phyloP scores from a whole-genome alignment of 2,888 invertebrate genomes.

The Cotesia congregata region DNA sequence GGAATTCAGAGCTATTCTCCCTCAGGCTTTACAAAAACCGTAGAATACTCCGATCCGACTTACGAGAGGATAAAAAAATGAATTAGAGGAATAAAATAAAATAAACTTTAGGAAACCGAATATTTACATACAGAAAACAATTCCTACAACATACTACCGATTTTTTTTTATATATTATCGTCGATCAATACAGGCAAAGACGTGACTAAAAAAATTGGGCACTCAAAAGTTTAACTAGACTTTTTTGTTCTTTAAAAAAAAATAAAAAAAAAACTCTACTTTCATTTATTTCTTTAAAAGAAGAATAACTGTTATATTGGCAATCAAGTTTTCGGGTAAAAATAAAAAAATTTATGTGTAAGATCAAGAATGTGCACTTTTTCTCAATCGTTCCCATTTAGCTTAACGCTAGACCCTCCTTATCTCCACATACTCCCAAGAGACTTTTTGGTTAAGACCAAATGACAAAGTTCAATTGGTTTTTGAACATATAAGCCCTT shows the following conservation, averaged over 20 bases:
- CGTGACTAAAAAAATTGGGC: too few species aligned
- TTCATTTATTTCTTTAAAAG: too few species aligned
- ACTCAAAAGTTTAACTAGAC: too few species aligned
- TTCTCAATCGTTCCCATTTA: too few species aligned
- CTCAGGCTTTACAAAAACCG: neutral
- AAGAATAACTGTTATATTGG: too few species aligned
- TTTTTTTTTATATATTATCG: neutral
- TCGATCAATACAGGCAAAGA: neutral
- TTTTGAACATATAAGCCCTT: neutral
- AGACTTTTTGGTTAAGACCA: neutral
- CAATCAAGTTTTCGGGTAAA: too few species aligned
- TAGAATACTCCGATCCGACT: neutral
- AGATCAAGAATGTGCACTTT: too few species aligned
- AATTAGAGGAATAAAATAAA: neutral
- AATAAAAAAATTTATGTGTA: too few species aligned
- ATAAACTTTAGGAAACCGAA: neutral
- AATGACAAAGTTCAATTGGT: neutral
- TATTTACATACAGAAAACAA: neutral
- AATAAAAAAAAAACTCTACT: too few species aligned
- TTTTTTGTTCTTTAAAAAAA: too few species aligned
- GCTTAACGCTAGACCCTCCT: neutral
- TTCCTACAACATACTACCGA: neutral
- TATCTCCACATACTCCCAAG: neutral
- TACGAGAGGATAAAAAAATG: neutral
- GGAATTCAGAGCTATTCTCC: neutral